Evolutionary conservation across 2,888 invertebrate genomes (phyloP).

Genomic region (Dioctria linearis): DNA sequence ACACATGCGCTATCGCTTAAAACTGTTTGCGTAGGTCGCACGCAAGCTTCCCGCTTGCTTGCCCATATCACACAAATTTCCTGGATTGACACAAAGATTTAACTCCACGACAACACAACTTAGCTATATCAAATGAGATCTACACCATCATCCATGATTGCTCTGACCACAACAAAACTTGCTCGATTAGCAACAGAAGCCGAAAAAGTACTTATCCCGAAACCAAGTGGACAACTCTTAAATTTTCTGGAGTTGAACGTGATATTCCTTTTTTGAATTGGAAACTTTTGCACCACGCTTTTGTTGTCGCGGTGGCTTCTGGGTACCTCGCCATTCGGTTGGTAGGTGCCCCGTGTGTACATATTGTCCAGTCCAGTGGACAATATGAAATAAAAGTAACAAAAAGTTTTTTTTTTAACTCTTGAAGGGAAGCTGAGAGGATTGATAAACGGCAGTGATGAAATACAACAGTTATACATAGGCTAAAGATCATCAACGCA

Average conservation of each 20-base stretch:
- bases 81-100: background rate
- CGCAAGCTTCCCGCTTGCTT: background rate
- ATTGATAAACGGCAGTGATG: slow-evolving; percentile 40
- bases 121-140: background rate
- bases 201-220: background rate
- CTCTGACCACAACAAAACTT: slow-evolving; percentile 2
- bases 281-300: background rate
- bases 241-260: background rate
- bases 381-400: background rate
- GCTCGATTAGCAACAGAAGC: background rate
- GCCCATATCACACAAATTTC: background rate
- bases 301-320: background rate
- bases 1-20: background rate
- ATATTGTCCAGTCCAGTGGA: background rate
- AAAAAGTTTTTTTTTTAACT: background rate
- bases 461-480: slow-evolving; percentile 33
- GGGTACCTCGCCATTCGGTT: background rate
- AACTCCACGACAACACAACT: background rate
- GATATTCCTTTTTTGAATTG: background rate
- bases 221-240: background rate
- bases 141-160: background rate
- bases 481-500: background rate
- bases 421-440: background rate
- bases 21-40: background rate
- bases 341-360: background rate